A percentile compares a stretch with the other conserved stretches of the same genome.
phyloP scores from a whole-genome alignment of 2,888 invertebrate genomes.

The Aleiodes testaceus region DNA sequence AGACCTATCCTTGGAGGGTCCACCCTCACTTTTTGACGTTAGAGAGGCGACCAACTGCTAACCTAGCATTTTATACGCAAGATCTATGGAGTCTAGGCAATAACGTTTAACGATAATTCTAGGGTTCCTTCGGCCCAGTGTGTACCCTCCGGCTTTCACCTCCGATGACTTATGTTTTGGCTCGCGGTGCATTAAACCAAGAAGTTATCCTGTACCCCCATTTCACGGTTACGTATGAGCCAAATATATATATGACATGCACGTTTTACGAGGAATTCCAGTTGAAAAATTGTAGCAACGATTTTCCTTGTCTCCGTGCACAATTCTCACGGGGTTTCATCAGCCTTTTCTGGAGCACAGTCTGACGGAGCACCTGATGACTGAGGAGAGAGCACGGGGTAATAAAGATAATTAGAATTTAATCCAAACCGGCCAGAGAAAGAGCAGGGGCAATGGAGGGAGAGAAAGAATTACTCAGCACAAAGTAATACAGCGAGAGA shows the following conservation, averaged over 20 bases:
- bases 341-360: no score
- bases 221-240: constrained; percentile 22
- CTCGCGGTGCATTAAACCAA: constrained; percentile 56
- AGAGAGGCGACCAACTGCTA: constrained; percentile 56
- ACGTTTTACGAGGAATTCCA: constrained; percentile 2
- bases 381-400: constrained; percentile 40
- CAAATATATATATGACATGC: constrained; percentile 21
- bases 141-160: constrained; percentile 59
- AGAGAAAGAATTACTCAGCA: constrained; percentile 27
- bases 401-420: constrained; percentile 70
- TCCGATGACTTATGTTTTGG: constrained; percentile 66
- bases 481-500: constrained; percentile 51
- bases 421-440: constrained; percentile 54
- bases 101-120: constrained; percentile 73
- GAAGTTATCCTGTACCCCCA: constrained; percentile 36
- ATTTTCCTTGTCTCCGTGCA: constrained; percentile 2
- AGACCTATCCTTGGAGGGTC: constrained; percentile 39
- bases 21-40: constrained; percentile 65
- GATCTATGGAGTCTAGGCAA: constrained; percentile 73
- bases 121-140: constrained; percentile 61
- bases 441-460: constrained; percentile 21
- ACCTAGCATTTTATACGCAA: constrained; percentile 72
- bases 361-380: neutral
- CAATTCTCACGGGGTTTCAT: neutral
- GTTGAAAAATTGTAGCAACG: neutral